Percentiles rank a stretch among this genome's conserved stretches.
phyloP scores from a whole-genome alignment of 2,113 vertebrate genomes.

The Mirza zaza region DNA sequence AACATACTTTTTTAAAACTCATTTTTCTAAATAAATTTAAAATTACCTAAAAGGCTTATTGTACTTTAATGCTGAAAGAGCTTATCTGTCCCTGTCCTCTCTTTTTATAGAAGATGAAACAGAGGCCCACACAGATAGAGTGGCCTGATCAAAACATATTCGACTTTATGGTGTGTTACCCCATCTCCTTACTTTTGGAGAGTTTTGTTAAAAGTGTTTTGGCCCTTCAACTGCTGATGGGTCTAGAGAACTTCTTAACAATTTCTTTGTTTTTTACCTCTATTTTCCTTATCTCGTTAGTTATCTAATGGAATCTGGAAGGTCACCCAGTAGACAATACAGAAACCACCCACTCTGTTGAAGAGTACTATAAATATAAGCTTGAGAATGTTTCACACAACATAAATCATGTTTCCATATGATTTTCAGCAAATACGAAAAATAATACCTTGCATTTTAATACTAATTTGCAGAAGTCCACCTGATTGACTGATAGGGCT shows the following conservation, averaged over 20 bases:
- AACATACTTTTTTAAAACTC: background rate
- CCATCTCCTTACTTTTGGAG: background rate
- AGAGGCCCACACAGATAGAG: background rate
- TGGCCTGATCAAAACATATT: background rate
- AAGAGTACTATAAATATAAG: background rate
- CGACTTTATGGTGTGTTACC: background rate
- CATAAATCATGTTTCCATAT: background rate
- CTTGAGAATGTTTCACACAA: background rate
- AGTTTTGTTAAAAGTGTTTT: background rate
- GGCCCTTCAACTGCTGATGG: background rate
- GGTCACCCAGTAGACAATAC: background rate
- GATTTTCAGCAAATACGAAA: background rate
- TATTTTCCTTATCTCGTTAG: background rate
- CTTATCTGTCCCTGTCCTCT: background rate
- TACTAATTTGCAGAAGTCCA: background rate
- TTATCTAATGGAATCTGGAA: background rate
- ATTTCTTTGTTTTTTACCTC: background rate
- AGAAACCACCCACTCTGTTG: background rate
- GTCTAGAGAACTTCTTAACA: background rate
- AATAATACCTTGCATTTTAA: background rate
- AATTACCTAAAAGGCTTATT: background rate
- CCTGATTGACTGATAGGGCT: background rate
- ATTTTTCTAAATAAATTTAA: conserved; percentile 40
- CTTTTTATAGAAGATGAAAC: background rate
- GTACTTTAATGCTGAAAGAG: background rate